Evolutionary conservation across 2,797 vertebrate species (phyloP), one percentile per base, ranked within the genome.

Genomic region (Chelon labrosus): DNA sequence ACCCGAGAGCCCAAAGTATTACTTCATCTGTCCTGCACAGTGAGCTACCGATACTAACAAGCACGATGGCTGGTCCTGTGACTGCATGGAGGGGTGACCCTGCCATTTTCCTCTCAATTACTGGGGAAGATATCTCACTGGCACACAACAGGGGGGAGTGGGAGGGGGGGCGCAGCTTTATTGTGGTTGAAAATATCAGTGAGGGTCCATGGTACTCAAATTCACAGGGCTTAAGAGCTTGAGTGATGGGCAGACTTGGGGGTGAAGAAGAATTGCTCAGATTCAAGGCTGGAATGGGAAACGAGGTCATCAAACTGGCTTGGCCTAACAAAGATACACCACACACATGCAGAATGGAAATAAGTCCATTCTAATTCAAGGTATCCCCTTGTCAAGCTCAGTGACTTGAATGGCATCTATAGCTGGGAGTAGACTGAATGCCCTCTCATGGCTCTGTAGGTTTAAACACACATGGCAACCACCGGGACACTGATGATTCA

Each of bases 161-260:
- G 56, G 20, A 16, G 19, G 25, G 13, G 56, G n/a, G n/a, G 19
- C 3, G 11, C 3, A 1, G 59, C 74, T 80, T 77, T 80, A 56
- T 72, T 54, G 41, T 51, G 70, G 80, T 74, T 85, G 82, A 87
- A 88, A 84, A 88, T 89, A 87, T 80, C 70, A 69, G 62, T 25
- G 16, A 58, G 46, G 69, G 74, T 72, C 56, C 52, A 39, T 62
- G 65, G 60, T 72, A 79, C 80, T 89, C 54, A 73, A 54, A 84
- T 85, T 64, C 71, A 65, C 49, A 62, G 19, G 58, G 69, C 49
- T 83, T 82, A 81, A 73, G 69, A 64, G 65, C 13, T 57, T 17
- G 20, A 53, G 59, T 38, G 55, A 78, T 27, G 46, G 78, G 77
- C 69, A 61, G 79, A 66, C 38, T 59, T 41, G 69, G 12, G 47